phyloP scores from a whole-genome alignment of 2,113 vertebrate species.

The Bubo scandiacus region DNA sequence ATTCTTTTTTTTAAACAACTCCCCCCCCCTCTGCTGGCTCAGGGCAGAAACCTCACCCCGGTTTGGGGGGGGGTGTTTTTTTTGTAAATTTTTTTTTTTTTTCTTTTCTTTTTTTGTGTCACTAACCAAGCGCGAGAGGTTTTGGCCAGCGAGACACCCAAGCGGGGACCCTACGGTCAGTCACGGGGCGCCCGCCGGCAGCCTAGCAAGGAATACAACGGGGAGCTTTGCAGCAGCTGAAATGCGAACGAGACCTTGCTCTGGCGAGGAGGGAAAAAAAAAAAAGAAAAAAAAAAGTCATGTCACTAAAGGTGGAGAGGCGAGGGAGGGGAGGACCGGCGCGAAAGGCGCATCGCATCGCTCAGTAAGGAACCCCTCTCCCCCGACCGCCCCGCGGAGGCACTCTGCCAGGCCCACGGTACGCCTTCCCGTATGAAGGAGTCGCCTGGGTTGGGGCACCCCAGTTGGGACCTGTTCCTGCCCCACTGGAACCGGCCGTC shows the following conservation, averaged over 20 bases:
- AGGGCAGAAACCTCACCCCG: conserved; percentile 18
- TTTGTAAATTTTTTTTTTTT: neutral
- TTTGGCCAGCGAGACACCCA: neutral
- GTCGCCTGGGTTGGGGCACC: conserved; percentile 61
- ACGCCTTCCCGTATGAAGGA: conserved; percentile 72
- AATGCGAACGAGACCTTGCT: conserved; percentile 60
- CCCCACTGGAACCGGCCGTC: conserved; percentile 55
- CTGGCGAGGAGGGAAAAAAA: neutral
- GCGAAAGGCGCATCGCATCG: conserved; percentile 2
- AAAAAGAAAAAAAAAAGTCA: neutral
- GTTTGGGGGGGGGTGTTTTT: accelerated
- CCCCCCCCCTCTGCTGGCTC: neutral
- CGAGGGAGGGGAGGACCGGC: conserved; percentile 27
- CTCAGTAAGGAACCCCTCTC: conserved; percentile 78
- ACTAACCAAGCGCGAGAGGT: conserved; percentile 38
- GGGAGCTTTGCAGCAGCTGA: conserved; percentile 66
- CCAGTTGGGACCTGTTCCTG: conserved; percentile 73
- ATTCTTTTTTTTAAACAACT: neutral
- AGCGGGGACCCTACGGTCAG: neutral
- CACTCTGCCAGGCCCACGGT: conserved; percentile 71
- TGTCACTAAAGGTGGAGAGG: conserved; percentile 57
- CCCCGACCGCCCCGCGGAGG: conserved; percentile 78
- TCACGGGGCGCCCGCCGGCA: neutral
- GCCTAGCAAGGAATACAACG: conserved; percentile 42
- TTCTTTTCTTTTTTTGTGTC: neutral